Conservation (phyloP, 2,797 vertebrate species). For the Acomys russatus region DNA sequence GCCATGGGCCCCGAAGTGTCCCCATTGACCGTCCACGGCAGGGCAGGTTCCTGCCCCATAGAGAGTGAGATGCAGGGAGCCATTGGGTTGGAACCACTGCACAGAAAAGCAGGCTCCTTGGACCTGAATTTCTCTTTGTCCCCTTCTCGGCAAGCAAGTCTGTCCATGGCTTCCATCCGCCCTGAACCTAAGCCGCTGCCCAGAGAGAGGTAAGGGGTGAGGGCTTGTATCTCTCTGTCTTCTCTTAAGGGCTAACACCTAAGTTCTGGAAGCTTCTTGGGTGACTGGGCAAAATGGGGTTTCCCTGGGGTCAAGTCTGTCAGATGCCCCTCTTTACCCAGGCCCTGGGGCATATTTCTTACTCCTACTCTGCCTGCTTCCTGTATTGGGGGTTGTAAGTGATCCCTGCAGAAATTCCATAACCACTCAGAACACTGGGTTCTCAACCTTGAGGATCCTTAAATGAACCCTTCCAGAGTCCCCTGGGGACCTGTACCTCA, state of each 20-base stretch:
- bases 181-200: slow-evolving; percentile 97
- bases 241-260: not conserved
- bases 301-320: not conserved
- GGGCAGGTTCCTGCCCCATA: slow-evolving; percentile 97
- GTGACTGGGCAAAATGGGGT: not conserved
- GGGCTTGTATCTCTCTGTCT: too few relatives aligned
- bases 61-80: slow-evolving; percentile 98
- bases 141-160: slow-evolving; percentile 92
- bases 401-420: not conserved
- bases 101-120: slow-evolving; percentile 98
- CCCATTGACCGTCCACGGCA: slow-evolving; percentile 91
- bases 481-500: not conserved
- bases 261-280: not conserved
- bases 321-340: not conserved
- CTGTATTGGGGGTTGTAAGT: not conserved
- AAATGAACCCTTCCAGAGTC: not conserved
- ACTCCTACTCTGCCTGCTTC: not conserved
- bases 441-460: accelerated
- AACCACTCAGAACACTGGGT: not conserved
- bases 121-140: slow-evolving; percentile 97
- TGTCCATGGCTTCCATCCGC: slow-evolving; percentile 93
- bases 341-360: not conserved
- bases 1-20: slow-evolving; percentile 89
- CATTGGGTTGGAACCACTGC: slow-evolving; percentile 95
- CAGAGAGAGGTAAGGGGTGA: slow-evolving; percentile 93